Conservation (phyloP, 2,888 invertebrate species). For the Drosophila setosimentum region DNA sequence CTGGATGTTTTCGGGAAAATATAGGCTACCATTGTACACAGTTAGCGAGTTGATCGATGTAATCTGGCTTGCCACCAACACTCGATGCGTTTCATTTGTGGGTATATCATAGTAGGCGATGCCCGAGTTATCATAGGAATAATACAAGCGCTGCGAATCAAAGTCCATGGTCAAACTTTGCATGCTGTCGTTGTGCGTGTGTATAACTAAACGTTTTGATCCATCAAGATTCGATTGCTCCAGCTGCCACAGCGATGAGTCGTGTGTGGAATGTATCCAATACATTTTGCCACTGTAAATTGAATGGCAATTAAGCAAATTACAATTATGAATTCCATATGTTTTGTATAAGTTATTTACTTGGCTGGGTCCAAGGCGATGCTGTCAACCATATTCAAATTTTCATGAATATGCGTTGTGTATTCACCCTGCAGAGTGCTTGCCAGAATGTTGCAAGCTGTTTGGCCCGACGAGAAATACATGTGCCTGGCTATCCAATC, state of each 20-base stretch:
- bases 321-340: neutral
- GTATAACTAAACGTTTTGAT: conserved; percentile 83
- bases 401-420: conserved; percentile 85
- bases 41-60: conserved; percentile 87
- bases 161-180: conserved; percentile 88
- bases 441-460: conserved; percentile 87
- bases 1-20: conserved; percentile 89
- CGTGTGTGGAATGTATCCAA: conserved; percentile 86
- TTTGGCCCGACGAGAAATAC: conserved; percentile 87
- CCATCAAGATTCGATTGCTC: conserved; percentile 90
- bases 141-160: conserved; percentile 89
- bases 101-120: conserved; percentile 88
- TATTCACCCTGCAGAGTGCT: conserved; percentile 91
- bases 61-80: conserved; percentile 80
- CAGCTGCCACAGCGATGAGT: conserved; percentile 85
- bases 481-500: conserved; percentile 91
- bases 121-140: conserved; percentile 87
- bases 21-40: conserved; percentile 88
- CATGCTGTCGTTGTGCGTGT: conserved; percentile 76
- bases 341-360: conserved; percentile 65
- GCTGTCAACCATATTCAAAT: conserved; percentile 87
- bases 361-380: conserved; percentile 90
- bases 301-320: neutral
- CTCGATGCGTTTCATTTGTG: conserved; percentile 78
- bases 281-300: conserved; percentile 86